Percentiles rank a stretch among this genome's conserved stretches.
phyloP scores from a whole-genome alignment of 2,888 invertebrate species.

The Aspidiotus destructor region DNA sequence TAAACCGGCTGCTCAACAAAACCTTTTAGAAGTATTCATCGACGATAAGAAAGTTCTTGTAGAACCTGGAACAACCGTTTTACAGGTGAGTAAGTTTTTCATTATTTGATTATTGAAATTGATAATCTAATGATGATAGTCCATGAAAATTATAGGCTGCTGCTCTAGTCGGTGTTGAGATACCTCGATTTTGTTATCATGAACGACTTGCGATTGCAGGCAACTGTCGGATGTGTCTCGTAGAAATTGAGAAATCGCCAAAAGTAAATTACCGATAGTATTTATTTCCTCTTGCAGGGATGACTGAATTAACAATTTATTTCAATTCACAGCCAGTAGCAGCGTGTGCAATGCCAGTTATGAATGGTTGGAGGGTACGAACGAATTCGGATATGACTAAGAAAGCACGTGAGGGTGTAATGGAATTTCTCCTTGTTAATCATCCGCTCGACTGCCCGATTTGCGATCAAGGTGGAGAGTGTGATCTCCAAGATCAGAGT shows the following conservation, averaged over 20 bases:
- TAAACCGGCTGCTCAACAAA: slow-evolving; percentile 55
- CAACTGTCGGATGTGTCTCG: slow-evolving; percentile 98
- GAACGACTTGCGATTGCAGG: slow-evolving; percentile 96
- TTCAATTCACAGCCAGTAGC: slow-evolving; percentile 65
- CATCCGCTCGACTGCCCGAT: slow-evolving; percentile 99
- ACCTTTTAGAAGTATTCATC: slow-evolving; percentile 77
- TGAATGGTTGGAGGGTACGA: slow-evolving; percentile 99
- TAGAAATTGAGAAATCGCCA: slow-evolving; percentile 96
- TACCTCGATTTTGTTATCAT: slow-evolving; percentile 98
- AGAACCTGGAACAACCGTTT: slow-evolving; percentile 89
- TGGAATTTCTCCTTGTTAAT: slow-evolving; percentile 97
- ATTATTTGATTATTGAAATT: background rate
- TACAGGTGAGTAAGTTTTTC: slow-evolving; percentile 57
- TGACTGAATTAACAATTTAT: too few relatives aligned
- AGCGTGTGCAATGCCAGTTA: slow-evolving; percentile 99
- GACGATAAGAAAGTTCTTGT: slow-evolving; percentile 93
- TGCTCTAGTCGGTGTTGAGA: slow-evolving; percentile 89
- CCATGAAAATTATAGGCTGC: slow-evolving; percentile 60
- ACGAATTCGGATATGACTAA: slow-evolving; percentile 91
- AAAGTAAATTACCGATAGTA: slow-evolving; percentile 48
- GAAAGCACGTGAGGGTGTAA: slow-evolving; percentile 75
- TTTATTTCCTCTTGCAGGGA: background rate
- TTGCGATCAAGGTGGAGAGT: slow-evolving; percentile 95
- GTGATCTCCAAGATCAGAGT: slow-evolving; percentile 93
- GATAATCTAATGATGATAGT: slow-evolving; percentile 43